Percentiles rank a stretch among this genome's conserved stretches.
phyloP scores from a whole-genome alignment of 2,797 vertebrate genomes.

The Pseudochromis fuscus region DNA sequence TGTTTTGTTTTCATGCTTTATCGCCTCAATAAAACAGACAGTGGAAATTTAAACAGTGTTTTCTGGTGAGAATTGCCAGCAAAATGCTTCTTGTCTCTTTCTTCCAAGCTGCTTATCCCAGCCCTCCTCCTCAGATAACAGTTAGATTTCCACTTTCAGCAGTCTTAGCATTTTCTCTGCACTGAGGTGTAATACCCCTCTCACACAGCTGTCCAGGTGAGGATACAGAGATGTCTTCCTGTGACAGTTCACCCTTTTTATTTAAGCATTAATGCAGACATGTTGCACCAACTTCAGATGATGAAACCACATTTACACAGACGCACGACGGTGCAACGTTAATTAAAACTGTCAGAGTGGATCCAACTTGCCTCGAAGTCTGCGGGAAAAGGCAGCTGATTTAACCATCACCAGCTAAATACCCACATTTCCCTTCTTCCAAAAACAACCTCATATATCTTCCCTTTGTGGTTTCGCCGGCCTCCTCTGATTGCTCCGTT shows the following conservation, averaged over 20 bases:
- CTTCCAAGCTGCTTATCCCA: constrained; percentile 46
- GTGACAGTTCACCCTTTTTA: background rate
- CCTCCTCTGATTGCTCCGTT: constrained; percentile 50
- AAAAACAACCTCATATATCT: constrained; percentile 47
- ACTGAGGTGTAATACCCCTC: constrained; percentile 1
- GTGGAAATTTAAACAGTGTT: constrained; percentile 27
- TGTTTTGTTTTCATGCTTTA: constrained; percentile 23
- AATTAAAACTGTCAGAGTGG: background rate
- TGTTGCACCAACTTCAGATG: constrained; percentile 16
- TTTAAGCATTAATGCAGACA: no score
- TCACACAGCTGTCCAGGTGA: constrained; percentile 17
- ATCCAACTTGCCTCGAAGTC: constrained; percentile 5
- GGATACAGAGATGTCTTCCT: background rate
- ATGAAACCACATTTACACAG: background rate
- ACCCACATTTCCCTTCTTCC: constrained; percentile 30
- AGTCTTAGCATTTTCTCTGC: background rate
- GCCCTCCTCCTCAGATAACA: constrained; percentile 5
- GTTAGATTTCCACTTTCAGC: constrained; percentile 18
- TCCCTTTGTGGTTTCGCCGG: constrained; percentile 20
- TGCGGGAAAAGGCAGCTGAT: constrained; percentile 26
- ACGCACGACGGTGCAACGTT: background rate
- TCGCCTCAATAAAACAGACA: constrained; percentile 37
- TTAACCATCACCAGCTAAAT: constrained; percentile 28
- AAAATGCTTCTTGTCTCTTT: constrained; percentile 41
- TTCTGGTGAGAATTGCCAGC: constrained; percentile 31